Evolutionary conservation across 2,888 invertebrate species (phyloP), one percentile per base, ranked within the genome.

Genomic region (Beris morrisii): DNA sequence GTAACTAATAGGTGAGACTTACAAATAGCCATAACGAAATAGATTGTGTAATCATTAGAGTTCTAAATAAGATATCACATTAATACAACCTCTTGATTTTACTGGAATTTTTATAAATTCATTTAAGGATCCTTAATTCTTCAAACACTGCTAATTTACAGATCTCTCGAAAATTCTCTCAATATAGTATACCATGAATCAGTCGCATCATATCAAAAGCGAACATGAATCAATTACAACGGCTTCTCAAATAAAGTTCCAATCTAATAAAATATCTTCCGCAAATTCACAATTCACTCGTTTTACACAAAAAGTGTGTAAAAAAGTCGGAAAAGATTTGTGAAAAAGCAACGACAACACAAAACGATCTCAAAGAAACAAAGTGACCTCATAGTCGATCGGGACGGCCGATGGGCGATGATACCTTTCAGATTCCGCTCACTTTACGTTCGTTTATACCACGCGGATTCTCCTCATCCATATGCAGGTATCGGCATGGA

Each of bases 401-500:
- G 38, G 38, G 9, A 9, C 22, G 22, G 22, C 22, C 38, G 38
- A 38, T 38, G 38, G 5, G 38, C 38, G 38, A 38, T 55, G 56
- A 32, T 55, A 45, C 54, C 38, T 61, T 52, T 52, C 61, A 61
- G 61, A 59, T 59, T 59, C 63, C 48, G 32, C 48, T 59, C 58
- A 48, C 31, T 59, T 59, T 48, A 59, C 48, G 46, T 59, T 46
- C 30, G 46, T 59, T 59, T 45, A 48, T 59, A 59, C 58, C 58
- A 31, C 31, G 5, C 43, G 15, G 43, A n/a, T 28, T n/a, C 28
- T 13, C 9, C 61, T 69, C 69, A 69, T 69, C 64, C 67, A 69
- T 69, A 69, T 64, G 58, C 66, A 69, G 58, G 59, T 38, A 48
- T 61, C 22, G 22, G 22, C 61, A 61, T 50, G 38, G 44, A 44